Percentiles rank a stretch among this genome's conserved stretches.
These are phyloP conservation scores for Neelides sp. DNA, from an alignment of 1,140 invertebrate species.

Conservation along the genomic window DNA sequence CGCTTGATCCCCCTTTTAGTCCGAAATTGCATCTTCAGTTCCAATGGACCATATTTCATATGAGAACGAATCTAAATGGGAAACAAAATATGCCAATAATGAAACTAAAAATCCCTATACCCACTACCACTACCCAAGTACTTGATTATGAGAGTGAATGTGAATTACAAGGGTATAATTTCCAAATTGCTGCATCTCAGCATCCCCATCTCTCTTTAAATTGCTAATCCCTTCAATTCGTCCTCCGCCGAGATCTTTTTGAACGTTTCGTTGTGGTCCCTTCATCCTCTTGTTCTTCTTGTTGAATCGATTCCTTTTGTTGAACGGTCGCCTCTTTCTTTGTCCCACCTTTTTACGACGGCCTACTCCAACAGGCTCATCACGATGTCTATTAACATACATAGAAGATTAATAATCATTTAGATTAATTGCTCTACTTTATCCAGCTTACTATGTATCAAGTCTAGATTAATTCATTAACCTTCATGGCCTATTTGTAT, in stretches of 20 bases:
- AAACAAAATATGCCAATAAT: slow-evolving; percentile 7
- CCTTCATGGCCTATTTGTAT: no score
- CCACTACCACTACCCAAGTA: no score
- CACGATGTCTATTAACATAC: no score
- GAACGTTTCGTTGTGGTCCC: not conserved
- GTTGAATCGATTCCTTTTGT: slow-evolving; percentile 1
- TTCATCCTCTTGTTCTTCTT: not conserved
- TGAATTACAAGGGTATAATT: slow-evolving; percentile 30
- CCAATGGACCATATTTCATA: slow-evolving; percentile 23
- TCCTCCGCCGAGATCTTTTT: slow-evolving; percentile 23
- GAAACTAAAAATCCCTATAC: no score
- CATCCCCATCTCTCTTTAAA: slow-evolving; percentile 26
- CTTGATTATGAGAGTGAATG: not conserved
- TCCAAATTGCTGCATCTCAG: slow-evolving; percentile 29
- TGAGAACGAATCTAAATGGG: slow-evolving; percentile 27
- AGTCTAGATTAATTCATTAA: no score
- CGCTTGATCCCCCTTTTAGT: slow-evolving; percentile 22
- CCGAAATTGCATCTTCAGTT: slow-evolving; percentile 27
- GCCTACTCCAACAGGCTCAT: no score
- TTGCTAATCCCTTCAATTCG: slow-evolving; percentile 25
- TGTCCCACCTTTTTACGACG: no score
- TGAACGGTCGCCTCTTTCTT: no score
- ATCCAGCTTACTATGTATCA: no score
- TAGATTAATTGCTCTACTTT: no score
- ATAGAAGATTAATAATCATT: no score